A percentile compares a stretch with the other conserved stretches of the same genome.
These are phyloP conservation scores for Macrosiphum euphorbiae DNA, from an alignment of 2,888 invertebrate species.

Conservation along the genomic window DNA sequence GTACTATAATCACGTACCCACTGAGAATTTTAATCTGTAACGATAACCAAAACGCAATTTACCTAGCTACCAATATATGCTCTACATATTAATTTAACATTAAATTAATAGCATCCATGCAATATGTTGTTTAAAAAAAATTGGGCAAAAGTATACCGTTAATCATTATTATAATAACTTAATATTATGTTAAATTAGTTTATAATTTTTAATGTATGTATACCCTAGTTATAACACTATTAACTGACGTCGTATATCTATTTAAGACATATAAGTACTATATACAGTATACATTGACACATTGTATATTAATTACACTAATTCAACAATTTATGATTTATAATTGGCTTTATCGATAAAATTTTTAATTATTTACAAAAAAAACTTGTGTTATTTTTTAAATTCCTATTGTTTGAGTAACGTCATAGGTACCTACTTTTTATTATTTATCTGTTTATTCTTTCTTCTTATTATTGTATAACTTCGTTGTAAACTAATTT, in stretches of 20 bases:
- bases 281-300: background rate
- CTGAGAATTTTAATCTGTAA: background rate
- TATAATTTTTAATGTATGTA: background rate
- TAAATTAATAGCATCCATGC: background rate
- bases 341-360: slow-evolving; percentile 14
- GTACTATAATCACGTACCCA: background rate
- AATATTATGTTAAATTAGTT: background rate
- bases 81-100: background rate
- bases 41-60: background rate
- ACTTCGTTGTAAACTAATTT: too few species aligned
- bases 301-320: background rate
- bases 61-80: background rate
- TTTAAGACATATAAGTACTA: too few species aligned
- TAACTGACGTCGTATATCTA: too few species aligned
- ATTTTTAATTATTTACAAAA: background rate
- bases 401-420: too few species aligned
- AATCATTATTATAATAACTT: background rate
- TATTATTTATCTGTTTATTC: too few species aligned
- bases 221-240: too few species aligned
- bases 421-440: too few species aligned
- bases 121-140: background rate
- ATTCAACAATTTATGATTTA: background rate
- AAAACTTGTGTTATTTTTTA: too few species aligned
- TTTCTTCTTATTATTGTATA: too few species aligned
- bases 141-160: background rate